A percentile compares a stretch with the other conserved stretches of the same genome.
phyloP scores from a whole-genome alignment of 2,797 vertebrate genomes.

The Neomorphus geoffroyi region DNA sequence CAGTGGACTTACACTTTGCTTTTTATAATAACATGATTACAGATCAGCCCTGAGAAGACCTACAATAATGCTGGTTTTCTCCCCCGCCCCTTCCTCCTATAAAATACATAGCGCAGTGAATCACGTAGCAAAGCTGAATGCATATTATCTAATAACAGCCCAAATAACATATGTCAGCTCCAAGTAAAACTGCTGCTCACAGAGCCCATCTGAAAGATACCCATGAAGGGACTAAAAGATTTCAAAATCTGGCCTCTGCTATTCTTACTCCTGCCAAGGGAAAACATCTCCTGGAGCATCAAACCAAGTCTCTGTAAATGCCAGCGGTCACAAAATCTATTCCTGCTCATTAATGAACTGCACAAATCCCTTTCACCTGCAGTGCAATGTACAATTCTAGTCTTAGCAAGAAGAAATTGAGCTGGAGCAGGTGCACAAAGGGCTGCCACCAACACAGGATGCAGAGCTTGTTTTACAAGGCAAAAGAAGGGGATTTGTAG shows the following conservation, averaged over 20 bases:
- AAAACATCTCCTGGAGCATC: neutral
- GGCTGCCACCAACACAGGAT: neutral
- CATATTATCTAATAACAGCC: neutral
- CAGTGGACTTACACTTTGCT: neutral
- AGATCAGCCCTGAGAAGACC: slow-evolving; percentile 11
- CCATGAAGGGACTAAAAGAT: neutral
- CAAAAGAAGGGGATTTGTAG: fast-evolving
- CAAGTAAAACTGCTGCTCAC: neutral
- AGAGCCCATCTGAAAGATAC: neutral
- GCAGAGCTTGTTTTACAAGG: neutral
- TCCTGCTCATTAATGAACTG: neutral
- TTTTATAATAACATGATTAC: slow-evolving; percentile 41
- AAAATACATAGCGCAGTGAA: neutral
- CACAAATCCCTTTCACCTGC: neutral
- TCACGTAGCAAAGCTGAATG: neutral
- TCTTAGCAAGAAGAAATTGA: neutral
- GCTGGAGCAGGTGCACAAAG: neutral
- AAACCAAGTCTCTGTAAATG: neutral
- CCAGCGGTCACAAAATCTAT: neutral
- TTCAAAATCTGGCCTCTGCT: neutral
- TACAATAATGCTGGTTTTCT: neutral
- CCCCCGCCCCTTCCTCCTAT: neutral
- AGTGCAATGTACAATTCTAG: neutral
- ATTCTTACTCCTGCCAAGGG: neutral
- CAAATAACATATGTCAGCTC: neutral